A percentile compares a stretch with the other conserved stretches of the same genome.
Evolutionary conservation across 2,113 vertebrate genomes (phyloP).

Genomic region (Ariopsis seemanni): DNA sequence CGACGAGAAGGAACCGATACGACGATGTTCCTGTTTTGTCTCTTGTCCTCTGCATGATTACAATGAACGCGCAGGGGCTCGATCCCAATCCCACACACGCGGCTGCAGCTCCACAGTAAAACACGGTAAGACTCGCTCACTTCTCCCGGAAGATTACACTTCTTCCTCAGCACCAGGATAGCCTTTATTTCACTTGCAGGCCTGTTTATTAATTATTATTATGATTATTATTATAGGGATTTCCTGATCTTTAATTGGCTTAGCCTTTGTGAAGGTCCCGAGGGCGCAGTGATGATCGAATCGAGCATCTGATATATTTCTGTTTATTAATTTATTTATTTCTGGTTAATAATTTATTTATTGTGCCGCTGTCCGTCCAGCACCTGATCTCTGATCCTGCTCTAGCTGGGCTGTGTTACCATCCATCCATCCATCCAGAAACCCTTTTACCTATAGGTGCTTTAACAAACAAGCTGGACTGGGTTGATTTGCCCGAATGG

Average conservation of each 20-base stretch:
- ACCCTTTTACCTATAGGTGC: too few species aligned
- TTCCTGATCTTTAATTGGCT: background rate
- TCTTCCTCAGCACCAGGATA: background rate
- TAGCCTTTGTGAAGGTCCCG: too few species aligned
- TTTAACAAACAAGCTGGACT: background rate
- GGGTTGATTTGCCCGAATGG: background rate
- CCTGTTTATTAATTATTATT: constrained; percentile 15
- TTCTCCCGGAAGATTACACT: background rate
- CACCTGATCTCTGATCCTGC: background rate
- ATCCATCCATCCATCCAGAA: background rate
- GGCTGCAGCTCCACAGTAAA: constrained; percentile 27
- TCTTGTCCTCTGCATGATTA: constrained; percentile 8
- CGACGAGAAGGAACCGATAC: constrained; percentile 50
- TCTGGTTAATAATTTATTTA: background rate
- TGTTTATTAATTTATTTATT: background rate
- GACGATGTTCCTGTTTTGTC: background rate
- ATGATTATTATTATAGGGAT: background rate
- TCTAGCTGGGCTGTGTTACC: background rate
- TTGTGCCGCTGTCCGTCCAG: background rate
- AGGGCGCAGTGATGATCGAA: background rate
- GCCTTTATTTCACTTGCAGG: background rate
- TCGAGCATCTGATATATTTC: background rate
- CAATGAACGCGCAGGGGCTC: constrained; percentile 26
- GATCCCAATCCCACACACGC: background rate
- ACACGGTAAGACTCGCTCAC: constrained; percentile 44